Evolutionary conservation across 1,140 invertebrate genomes (phyloP).

Genomic region (Drosophila arawakana): DNA sequence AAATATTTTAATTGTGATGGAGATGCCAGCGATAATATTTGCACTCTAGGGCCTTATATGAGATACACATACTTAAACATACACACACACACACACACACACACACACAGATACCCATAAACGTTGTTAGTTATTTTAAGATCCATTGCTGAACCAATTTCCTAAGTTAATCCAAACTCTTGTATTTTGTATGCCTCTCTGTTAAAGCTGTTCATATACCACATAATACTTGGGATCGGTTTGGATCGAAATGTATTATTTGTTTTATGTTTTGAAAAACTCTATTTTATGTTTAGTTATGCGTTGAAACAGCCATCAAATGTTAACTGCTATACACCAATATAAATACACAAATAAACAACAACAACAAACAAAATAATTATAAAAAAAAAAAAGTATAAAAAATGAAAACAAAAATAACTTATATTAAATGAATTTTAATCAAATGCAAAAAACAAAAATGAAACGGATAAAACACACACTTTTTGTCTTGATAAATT

Average conservation of each 20-base stretch:
- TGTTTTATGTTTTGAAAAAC: conserved; percentile 64
- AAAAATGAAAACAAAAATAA: conserved; percentile 52
- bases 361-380: conserved; percentile 35
- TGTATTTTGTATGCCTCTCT: conserved; percentile 39
- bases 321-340: conserved; percentile 62
- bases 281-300: conserved; percentile 58
- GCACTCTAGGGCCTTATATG: conserved; percentile 82
- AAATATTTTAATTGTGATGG: conserved; percentile 78
- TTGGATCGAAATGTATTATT: conserved; percentile 58
- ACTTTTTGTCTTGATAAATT: conserved; percentile 84
- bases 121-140: conserved; percentile 79
- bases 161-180: conserved; percentile 47
- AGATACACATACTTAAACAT: conserved; percentile 64
- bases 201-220: conserved; percentile 68
- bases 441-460: conserved; percentile 70
- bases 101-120: conserved; percentile 40
- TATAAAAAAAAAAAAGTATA: conserved; percentile 34
- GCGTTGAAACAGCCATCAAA: conserved; percentile 69
- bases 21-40: conserved; percentile 72
- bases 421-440: conserved; percentile 83
- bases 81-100: conserved; percentile 43
- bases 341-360: conserved; percentile 48
- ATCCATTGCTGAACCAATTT: conserved; percentile 36
- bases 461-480: conserved; percentile 67
- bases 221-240: conserved; percentile 34